Evolutionary conservation across 2,888 invertebrate species (phyloP), one percentile per base, ranked within the genome.

Genomic region (Drosophila leonis): DNA sequence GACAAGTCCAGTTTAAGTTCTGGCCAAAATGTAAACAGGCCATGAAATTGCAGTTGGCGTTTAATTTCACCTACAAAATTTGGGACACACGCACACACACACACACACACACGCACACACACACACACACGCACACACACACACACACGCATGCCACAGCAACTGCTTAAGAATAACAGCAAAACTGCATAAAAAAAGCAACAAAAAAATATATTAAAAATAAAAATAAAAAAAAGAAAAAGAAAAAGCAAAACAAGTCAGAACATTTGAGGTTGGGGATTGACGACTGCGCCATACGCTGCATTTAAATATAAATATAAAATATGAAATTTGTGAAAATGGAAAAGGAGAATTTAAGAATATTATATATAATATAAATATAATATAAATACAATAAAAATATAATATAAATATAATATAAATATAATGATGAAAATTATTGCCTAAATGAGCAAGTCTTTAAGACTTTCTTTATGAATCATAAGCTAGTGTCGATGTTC

Each of bases 31-130:
- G 61, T 60, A 65, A 77, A 74, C 63, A 67, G 80, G 55, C 54
- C 81, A 80, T 33, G 82, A 52, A 82, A 72, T 82, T 82, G 80
- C 81, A 82, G 62, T 66, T 29, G 63, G 72, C 65, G 62, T 76
- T 65, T 62, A 75, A 72, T 84, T 80, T 85, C 82, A 80, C 85
- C 74, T 72, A 77, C 56, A 61, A 77, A 74, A 88, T 80, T 85
- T 83, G 80, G 88, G 83, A 72, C 80, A 70, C 63, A 54, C 66
- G 33, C 44, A 57, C 39, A 39, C 27, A 41, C 31, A 31, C 39
- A 2, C 27, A 64, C 31, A 42, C 56, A 44, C 48, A 60, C 13
- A 44, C 10, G 13, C 33, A 52, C 6, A 29, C 12, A n/a, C 12
- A 56, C 35, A 56, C 51, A 57, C 51, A 18, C 56, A 42, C 51